These are phyloP conservation scores for Bombyx huttoni DNA, from an alignment of 2,888 invertebrate genomes.

Conservation along the genomic window DNA sequence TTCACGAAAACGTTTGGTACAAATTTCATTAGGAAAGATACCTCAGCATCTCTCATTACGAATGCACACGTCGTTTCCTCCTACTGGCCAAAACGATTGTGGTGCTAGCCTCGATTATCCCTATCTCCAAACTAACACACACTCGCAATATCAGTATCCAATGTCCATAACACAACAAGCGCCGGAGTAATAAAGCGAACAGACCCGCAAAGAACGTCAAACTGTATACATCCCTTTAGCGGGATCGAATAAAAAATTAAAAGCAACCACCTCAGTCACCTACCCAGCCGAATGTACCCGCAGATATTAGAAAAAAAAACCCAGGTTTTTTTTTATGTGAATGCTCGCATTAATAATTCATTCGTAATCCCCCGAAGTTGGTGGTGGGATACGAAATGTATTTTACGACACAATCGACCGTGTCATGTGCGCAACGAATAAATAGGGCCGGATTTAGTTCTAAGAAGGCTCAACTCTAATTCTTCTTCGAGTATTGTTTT, in stretches of 20 bases:
- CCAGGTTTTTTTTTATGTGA: constrained; percentile 43
- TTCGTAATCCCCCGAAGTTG: constrained; percentile 51
- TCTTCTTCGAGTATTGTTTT: no score
- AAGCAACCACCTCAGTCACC: not conserved
- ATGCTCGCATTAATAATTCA: constrained; percentile 63
- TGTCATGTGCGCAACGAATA: constrained; percentile 28
- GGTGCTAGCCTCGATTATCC: no score
- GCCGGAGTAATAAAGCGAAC: no score
- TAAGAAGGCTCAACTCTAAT: constrained; percentile 3
- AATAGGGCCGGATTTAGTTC: constrained; percentile 19
- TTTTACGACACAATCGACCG: constrained; percentile 50
- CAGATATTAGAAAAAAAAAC: constrained; percentile 24
- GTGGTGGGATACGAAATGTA: constrained; percentile 40
- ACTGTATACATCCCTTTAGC: no score
- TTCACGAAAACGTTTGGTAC: no score
- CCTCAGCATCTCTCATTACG: no score
- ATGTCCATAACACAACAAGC: not conserved
- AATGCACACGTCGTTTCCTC: no score
- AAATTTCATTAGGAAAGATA: no score
- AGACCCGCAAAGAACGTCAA: not conserved
- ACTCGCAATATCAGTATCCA: no score
- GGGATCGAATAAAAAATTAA: not conserved
- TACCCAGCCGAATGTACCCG: not conserved
- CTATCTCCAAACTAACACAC: no score
- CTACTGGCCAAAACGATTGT: no score